Percentiles rank a stretch among this genome's conserved stretches.
phyloP scores from a whole-genome alignment of 2,113 vertebrate species.

The Odontesthes bonariensis region DNA sequence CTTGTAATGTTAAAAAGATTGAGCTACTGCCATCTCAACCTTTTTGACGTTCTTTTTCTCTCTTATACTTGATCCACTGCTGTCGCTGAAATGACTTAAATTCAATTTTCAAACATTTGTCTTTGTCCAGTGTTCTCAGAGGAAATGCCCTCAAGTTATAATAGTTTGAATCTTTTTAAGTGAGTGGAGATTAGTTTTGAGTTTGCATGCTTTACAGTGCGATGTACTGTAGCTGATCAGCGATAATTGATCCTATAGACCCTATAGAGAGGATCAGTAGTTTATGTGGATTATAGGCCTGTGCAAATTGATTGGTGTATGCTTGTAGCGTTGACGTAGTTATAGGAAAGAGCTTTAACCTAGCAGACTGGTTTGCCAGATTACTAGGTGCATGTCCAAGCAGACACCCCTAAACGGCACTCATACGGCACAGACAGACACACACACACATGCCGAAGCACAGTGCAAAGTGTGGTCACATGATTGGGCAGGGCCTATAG shows the following conservation, averaged over 20 bases:
- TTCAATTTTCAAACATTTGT: too few species aligned
- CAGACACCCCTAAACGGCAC: not conserved
- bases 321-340: constrained; percentile 8
- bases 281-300: constrained; percentile 27
- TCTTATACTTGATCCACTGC: too few species aligned
- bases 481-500: constrained; percentile 74
- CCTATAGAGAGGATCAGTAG: constrained; percentile 34
- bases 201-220: not conserved
- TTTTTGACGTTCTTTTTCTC: too few species aligned
- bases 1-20: too few species aligned
- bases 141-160: too few species aligned
- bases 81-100: too few species aligned
- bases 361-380: constrained; percentile 6
- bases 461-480: constrained; percentile 72
- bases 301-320: not conserved
- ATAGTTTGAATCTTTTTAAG: too few species aligned
- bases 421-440: constrained; percentile 15
- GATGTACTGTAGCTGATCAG: constrained; percentile 14
- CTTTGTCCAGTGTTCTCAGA: too few species aligned
- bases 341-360: not conserved
- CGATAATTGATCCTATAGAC: constrained; percentile 4
- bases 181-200: too few species aligned
- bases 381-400: not conserved
- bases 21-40: too few species aligned
- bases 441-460: constrained; percentile 17